Conservation (phyloP, 2,797 vertebrate species). For the Sarcophilus harrisii region DNA sequence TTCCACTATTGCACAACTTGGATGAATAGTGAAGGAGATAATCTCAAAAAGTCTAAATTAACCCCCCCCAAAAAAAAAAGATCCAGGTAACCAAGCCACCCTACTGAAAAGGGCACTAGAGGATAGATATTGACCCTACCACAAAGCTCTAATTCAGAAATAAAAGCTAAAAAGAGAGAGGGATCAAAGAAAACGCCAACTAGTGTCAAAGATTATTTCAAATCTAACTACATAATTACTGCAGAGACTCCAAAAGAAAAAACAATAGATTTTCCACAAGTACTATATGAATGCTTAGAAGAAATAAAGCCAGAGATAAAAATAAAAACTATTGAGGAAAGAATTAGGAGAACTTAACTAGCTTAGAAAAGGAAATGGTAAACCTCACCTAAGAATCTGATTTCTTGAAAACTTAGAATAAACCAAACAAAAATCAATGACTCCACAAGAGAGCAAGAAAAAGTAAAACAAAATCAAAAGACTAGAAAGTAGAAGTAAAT, state of each 20-base stretch:
- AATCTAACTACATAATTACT: not conserved
- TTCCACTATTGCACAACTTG: too few relatives aligned
- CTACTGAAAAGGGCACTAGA: not conserved
- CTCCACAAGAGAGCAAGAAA: not conserved
- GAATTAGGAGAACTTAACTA: not conserved
- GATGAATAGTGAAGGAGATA: not conserved
- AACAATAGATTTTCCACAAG: not conserved
- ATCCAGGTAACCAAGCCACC: not conserved
- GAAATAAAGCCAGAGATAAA: not conserved
- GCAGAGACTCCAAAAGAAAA: not conserved
- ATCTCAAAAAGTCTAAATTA: not conserved
- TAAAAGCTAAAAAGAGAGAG: not conserved
- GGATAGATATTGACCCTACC: not conserved
- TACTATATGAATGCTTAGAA: not conserved
- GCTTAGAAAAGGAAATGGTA: not conserved
- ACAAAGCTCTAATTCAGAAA: not conserved
- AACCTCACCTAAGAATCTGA: not conserved
- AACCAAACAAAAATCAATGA: not conserved
- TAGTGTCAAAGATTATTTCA: not conserved
- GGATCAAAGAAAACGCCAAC: not conserved
- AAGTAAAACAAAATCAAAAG: not conserved
- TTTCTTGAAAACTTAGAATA: not conserved
- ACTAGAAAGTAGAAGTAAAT: not conserved
- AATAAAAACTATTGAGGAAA: not conserved
- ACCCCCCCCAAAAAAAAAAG: not conserved